Base-by-base conservation (phyloP, 2,888 invertebrate genomes). In the Pogonocherus hispidulus region DNA sequence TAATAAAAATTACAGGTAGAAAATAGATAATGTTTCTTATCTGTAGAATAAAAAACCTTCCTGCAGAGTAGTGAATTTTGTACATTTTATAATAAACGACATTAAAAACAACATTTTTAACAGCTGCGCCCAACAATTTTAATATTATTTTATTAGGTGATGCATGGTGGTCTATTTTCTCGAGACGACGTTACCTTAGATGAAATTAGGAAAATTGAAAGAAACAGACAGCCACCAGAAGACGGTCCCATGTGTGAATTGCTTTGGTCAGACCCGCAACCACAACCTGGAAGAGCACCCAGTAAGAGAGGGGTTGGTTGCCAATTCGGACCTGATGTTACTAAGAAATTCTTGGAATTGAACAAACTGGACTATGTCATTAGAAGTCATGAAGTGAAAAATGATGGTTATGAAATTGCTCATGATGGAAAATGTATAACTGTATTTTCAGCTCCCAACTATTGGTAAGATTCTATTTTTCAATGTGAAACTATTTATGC, bases 401-500 rank as follows among this genome's bases (percentile, higher is more conserved):
- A 94, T 78, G 94, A 95, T 65, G 99, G 99, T 0, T 99, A 98
- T 83, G 99, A 99, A 86, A 87, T 96, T 49, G 94, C 95, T 23
- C 99, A 99, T 84, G 92, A 95, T 81, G 97, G 96, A 37, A 95
- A 95, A 83, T 99, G 99, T 84, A 96, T 99, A 83, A 99, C 99
- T 9, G 98, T 99, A 54, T 99, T 99, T 89, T 98, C 98, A 0
- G 99, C 99, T 78, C 99, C 99, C 74, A 99, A 99, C 86, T 99
- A 99, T 90, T 99, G 99, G 97, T 97, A 85, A 85, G 87, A 60
- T 67, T 59, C 41, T 19, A 18, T 8, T 27, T n/a, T n/a, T n/a
- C n/a, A n/a, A n/a, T n/a, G n/a, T n/a, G n/a, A n/a, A n/a, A n/a
- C n/a, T n/a, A n/a, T n/a, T n/a, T n/a, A n/a, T n/a, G n/a, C n/a